A percentile compares a stretch with the other conserved stretches of the same genome.
Evolutionary conservation across 1,140 invertebrate genomes (phyloP).

Genomic region (Papilio polyxenes): DNA sequence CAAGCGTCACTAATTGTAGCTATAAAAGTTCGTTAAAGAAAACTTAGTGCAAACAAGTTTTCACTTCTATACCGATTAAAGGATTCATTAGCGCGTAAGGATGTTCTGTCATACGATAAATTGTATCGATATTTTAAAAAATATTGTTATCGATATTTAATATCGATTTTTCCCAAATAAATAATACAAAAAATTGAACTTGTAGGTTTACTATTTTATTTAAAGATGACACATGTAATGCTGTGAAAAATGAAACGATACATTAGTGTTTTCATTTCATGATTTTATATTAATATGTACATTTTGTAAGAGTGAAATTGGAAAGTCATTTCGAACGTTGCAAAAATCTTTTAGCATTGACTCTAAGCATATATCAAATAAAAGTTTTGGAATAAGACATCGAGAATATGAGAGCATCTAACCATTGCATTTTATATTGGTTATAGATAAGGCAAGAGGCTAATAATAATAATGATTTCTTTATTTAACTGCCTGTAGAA

Average conservation of each 20-base stretch:
- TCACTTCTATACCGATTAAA: constrained; percentile 17
- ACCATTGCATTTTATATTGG: not conserved
- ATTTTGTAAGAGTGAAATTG: not conserved
- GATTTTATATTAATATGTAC: not conserved
- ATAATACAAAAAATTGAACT: not conserved
- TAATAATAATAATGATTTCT: no score
- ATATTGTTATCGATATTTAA: not conserved
- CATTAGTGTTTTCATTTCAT: not conserved
- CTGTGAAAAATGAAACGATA: no score
- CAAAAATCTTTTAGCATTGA: constrained; percentile 14
- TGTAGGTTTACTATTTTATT: no score
- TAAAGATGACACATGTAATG: no score
- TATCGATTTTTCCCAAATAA: not conserved
- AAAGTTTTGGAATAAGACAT: not conserved
- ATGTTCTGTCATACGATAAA: not conserved
- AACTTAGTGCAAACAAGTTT: constrained; percentile 14
- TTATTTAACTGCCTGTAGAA: no score
- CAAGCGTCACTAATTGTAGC: not conserved
- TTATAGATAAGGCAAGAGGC: not conserved
- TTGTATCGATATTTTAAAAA: not conserved
- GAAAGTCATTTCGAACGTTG: not conserved
- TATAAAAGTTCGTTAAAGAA: constrained; percentile 25
- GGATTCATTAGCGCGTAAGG: constrained; percentile 15
- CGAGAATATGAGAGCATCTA: not conserved
- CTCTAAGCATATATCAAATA: not conserved